A percentile compares a stretch with the other conserved stretches of the same genome.
These are phyloP conservation scores for Labroides dimidiatus DNA, from an alignment of 2,797 vertebrate genomes.

Conservation along the genomic window DNA sequence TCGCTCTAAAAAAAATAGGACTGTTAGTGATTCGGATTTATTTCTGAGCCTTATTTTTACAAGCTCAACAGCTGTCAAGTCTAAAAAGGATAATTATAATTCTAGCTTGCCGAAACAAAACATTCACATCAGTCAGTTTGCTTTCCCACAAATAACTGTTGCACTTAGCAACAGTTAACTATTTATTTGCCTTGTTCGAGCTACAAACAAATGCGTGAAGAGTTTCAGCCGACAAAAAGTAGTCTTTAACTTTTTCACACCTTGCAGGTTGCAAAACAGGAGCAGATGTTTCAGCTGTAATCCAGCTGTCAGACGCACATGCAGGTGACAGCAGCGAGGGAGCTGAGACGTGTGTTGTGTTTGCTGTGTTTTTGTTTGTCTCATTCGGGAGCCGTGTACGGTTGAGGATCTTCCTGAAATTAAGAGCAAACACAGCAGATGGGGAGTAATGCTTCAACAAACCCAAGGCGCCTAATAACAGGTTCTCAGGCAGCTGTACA, in stretches of 20 bases:
- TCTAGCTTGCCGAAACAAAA: no score
- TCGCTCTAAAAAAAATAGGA: no score
- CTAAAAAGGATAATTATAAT: no score
- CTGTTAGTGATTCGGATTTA: no score
- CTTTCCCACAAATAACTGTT: no score
- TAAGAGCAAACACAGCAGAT: slow-evolving; percentile 40
- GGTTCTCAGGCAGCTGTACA: slow-evolving; percentile 12
- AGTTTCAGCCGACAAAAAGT: neutral
- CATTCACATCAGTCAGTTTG: no score
- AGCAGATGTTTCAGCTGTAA: slow-evolving; percentile 51
- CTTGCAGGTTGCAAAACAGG: neutral
- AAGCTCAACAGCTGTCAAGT: no score
- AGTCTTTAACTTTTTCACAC: neutral
- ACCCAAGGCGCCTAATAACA: slow-evolving; percentile 12
- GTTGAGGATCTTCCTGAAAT: slow-evolving; percentile 11
- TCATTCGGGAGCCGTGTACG: neutral
- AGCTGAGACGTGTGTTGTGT: slow-evolving; percentile 5
- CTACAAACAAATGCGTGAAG: no score
- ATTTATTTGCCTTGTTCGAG: no score
- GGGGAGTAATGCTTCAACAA: slow-evolving; percentile 35
- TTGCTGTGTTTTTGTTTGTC: neutral
- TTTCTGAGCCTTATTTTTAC: no score
- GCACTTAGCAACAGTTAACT: no score
- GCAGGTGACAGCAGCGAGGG: slow-evolving; percentile 23
- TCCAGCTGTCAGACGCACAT: slow-evolving; percentile 42